Conservation (phyloP, 1,140 invertebrate genomes). For the Ceratina australensis region DNA sequence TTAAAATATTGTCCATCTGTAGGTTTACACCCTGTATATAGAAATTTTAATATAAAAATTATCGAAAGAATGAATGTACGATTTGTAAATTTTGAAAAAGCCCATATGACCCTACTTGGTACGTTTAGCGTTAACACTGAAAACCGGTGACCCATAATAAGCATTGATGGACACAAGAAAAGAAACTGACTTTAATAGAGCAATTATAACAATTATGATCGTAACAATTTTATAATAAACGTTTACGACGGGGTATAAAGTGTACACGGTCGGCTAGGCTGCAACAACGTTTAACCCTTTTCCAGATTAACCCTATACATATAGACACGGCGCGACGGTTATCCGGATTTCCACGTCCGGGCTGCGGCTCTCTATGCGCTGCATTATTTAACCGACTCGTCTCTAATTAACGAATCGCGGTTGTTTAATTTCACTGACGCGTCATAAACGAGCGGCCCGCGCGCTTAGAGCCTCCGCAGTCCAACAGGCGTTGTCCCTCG, state of each 20-base stretch:
- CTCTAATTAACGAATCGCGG: slow-evolving; percentile 55
- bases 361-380: neutral
- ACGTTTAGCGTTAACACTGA: too few species aligned
- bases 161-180: too few species aligned
- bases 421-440: slow-evolving; percentile 48
- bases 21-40: too few species aligned
- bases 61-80: too few species aligned
- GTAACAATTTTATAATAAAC: neutral
- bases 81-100: too few species aligned
- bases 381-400: slow-evolving; percentile 54
- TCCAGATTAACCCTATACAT: slow-evolving; percentile 20
- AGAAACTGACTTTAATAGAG: too few species aligned
- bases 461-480: slow-evolving; percentile 7
- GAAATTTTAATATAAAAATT: too few species aligned
- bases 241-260: neutral
- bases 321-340: neutral
- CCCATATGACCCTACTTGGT: too few species aligned
- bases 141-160: too few species aligned
- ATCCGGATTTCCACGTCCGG: slow-evolving; percentile 37
- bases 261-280: neutral
- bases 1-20: too few species aligned
- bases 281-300: slow-evolving; percentile 16
- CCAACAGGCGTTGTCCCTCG: neutral
- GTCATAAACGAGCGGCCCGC: slow-evolving; percentile 25
- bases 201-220: too few species aligned